A percentile compares a stretch with the other conserved stretches of the same genome.
Evolutionary conservation across 2,888 invertebrate species (phyloP).

Genomic region (Eupithecia pulchellata): DNA sequence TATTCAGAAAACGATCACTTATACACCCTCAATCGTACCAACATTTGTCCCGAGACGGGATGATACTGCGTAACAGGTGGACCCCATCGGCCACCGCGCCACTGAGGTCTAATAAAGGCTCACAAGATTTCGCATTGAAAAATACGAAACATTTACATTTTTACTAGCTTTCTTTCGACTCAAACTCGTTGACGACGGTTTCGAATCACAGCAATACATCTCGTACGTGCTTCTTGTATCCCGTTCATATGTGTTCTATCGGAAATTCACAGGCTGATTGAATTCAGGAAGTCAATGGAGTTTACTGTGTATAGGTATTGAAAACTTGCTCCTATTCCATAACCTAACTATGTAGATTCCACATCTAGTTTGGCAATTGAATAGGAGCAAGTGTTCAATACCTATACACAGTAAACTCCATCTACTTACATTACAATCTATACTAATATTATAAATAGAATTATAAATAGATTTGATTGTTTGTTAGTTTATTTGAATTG

Average conservation of each 20-base stretch:
- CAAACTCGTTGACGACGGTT: neutral
- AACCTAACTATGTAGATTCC: neutral
- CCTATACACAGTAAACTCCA: neutral
- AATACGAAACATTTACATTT: neutral
- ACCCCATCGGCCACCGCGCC: no score
- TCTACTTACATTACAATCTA: no score
- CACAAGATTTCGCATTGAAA: neutral
- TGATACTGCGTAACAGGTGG: no score
- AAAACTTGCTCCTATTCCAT: neutral
- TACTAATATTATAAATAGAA: no score
- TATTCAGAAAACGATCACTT: no score
- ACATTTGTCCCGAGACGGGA: no score
- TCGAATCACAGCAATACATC: neutral
- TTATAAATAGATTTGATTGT: no score
- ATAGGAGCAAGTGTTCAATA: neutral
- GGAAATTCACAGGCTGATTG: neutral
- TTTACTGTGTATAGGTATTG: neutral
- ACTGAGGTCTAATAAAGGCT: no score
- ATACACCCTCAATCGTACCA: no score
- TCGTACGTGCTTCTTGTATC: neutral
- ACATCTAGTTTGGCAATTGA: neutral
- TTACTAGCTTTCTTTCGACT: neutral
- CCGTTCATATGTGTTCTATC: neutral
- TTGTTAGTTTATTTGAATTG: no score
- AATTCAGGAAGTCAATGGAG: neutral